A percentile compares a stretch with the other conserved stretches of the same genome.
Evolutionary conservation across 2,888 invertebrate genomes (phyloP).

Genomic region (Drosophila nr. medialis): DNA sequence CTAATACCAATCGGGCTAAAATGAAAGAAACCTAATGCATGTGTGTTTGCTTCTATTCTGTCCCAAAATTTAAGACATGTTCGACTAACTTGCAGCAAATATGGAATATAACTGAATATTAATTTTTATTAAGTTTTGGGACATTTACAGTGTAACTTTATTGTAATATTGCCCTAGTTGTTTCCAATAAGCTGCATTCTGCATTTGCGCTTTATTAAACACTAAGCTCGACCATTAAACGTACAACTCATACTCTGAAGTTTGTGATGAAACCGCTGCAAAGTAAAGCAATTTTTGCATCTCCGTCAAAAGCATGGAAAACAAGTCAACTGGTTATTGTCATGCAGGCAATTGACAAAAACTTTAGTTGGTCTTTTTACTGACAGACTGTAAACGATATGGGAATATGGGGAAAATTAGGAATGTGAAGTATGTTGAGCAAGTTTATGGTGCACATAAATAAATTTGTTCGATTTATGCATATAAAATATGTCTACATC

Average conservation of each 20-base stretch:
- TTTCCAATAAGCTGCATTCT: neutral
- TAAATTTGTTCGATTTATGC: slow-evolving; percentile 65
- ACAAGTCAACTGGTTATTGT: too few relatives aligned
- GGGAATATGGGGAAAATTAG: neutral
- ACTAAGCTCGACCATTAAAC: neutral
- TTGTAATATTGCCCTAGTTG: neutral
- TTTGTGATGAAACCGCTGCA: neutral
- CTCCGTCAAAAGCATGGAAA: slow-evolving; percentile 16
- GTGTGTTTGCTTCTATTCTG: too few relatives aligned
- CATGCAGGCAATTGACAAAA: too few relatives aligned
- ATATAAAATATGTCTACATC: slow-evolving; percentile 32
- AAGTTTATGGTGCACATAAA: slow-evolving; percentile 30
- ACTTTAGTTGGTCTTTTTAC: slow-evolving; percentile 53
- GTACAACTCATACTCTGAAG: neutral
- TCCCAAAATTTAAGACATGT: neutral
- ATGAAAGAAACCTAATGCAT: neutral
- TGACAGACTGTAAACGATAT: slow-evolving; percentile 49
- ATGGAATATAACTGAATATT: neutral
- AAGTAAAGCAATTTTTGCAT: slow-evolving; percentile 29
- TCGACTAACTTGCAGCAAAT: neutral
- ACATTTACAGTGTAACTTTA: neutral
- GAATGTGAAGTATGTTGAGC: neutral
- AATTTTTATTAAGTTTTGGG: neutral
- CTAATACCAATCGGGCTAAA: slow-evolving; percentile 34
- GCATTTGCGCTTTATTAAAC: neutral